A percentile compares a stretch with the other conserved stretches of the same genome.
Evolutionary conservation across 2,797 vertebrate genomes (phyloP).

Genomic region (Hoplostethus mediterraneus): DNA sequence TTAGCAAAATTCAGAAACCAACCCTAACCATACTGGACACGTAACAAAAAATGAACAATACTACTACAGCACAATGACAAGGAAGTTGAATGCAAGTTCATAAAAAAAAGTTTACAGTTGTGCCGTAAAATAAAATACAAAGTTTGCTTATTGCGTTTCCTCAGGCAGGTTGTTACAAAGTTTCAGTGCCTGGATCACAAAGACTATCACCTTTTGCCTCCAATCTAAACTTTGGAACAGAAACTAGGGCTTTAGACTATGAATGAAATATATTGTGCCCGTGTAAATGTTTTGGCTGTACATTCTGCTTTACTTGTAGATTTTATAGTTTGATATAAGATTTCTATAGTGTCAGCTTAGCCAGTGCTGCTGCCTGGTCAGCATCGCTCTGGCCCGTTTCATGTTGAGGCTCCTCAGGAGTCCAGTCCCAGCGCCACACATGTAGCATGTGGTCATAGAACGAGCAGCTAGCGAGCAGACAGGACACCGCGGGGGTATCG

Average conservation of each 20-base stretch:
- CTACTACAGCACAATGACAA: background rate
- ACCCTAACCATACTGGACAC: background rate
- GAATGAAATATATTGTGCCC: background rate
- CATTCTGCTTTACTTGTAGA: slow-evolving; percentile 16
- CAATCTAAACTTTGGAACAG: background rate
- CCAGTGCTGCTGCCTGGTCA: slow-evolving; percentile 21
- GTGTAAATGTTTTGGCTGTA: background rate
- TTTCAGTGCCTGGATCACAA: background rate
- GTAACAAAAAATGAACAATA: background rate
- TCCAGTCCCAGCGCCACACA: slow-evolving; percentile 93
- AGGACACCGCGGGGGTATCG: slow-evolving; percentile 58
- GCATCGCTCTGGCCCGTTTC: slow-evolving; percentile 5
- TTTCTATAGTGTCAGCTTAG: background rate
- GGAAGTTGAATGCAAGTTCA: slow-evolving; percentile 23
- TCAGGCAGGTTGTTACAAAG: slow-evolving; percentile 19
- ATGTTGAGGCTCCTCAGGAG: slow-evolving; percentile 48
- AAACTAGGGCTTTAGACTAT: background rate
- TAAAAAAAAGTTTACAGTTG: slow-evolving; percentile 31
- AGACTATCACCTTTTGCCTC: background rate
- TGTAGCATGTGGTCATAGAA: slow-evolving; percentile 96
- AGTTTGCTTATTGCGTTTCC: slow-evolving; percentile 36
- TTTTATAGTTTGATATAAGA: background rate
- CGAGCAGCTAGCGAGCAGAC: slow-evolving; percentile 92
- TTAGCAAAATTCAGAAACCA: background rate
- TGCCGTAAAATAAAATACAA: slow-evolving; percentile 52